Conservation (phyloP, 1,140 invertebrate species). For the Drosophila nigrodunni region DNA sequence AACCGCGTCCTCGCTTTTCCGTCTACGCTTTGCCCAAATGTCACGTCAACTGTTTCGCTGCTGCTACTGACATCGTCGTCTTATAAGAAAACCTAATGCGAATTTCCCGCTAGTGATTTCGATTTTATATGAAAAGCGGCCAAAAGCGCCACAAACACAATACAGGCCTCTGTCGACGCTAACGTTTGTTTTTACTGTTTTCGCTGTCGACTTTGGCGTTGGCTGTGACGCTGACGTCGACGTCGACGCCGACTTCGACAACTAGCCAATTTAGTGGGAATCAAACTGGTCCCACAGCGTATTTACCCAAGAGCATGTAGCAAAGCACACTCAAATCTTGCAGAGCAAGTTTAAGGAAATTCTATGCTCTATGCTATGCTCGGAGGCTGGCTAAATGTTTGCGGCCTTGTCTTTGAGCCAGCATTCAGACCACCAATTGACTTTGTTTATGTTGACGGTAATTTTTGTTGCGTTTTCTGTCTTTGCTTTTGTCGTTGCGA, state of each 20-base stretch:
- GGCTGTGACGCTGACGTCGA: constrained; percentile 19
- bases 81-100: constrained; percentile 84
- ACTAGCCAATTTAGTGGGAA: constrained; percentile 34
- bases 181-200: constrained; percentile 51
- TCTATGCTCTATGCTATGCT: constrained; percentile 27
- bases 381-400: constrained; percentile 26
- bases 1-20: constrained; percentile 48
- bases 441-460: constrained; percentile 46
- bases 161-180: constrained; percentile 62
- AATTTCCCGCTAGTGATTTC: constrained; percentile 81
- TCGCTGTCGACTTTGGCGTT: constrained; percentile 23
- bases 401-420: constrained; percentile 65
- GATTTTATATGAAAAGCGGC: constrained; percentile 83
- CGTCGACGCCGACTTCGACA: constrained; percentile 16
- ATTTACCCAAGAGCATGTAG: neutral
- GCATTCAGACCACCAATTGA: constrained; percentile 25
- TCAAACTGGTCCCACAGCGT: constrained; percentile 56
- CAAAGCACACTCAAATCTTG: constrained; percentile 26
- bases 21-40: constrained; percentile 61
- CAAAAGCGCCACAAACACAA: constrained; percentile 70
- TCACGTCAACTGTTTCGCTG: constrained; percentile 52
- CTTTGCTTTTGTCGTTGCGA: constrained; percentile 50
- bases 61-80: constrained; percentile 83
- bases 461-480: constrained; percentile 25
- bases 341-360: constrained; percentile 64